phyloP scores from a whole-genome alignment of 2,113 vertebrate species.

The Setophaga kirtlandii region DNA sequence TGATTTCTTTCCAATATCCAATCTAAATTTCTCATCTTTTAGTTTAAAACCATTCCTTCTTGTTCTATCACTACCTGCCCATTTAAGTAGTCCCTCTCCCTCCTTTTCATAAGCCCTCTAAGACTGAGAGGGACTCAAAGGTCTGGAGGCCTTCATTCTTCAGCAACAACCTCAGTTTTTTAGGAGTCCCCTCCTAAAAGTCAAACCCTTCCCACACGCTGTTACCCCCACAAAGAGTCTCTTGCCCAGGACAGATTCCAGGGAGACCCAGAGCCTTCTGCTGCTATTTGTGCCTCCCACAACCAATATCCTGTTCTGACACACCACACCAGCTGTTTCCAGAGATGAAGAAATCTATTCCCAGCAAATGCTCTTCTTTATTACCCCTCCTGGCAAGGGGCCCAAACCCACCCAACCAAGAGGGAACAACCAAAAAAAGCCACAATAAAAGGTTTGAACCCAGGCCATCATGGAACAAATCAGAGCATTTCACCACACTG shows the following conservation, averaged over 20 bases:
- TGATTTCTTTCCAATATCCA: background rate
- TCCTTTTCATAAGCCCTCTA: background rate
- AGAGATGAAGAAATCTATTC: background rate
- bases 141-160: background rate
- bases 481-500: background rate
- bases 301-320: background rate
- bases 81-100: background rate
- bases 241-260: background rate
- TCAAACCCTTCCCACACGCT: background rate
- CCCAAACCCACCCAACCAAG: background rate
- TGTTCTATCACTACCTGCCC: background rate
- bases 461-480: background rate
- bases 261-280: background rate
- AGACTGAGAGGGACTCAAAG: background rate
- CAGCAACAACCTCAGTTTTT: background rate
- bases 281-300: background rate
- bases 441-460: background rate
- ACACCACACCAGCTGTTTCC: background rate
- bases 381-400: background rate
- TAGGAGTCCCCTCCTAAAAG: background rate
- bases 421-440: background rate
- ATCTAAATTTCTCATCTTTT: background rate
- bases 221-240: background rate
- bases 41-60: background rate
- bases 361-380: background rate